These are phyloP conservation scores for Cololabis saira DNA, from an alignment of 2,113 vertebrate genomes.

Conservation along the genomic window DNA sequence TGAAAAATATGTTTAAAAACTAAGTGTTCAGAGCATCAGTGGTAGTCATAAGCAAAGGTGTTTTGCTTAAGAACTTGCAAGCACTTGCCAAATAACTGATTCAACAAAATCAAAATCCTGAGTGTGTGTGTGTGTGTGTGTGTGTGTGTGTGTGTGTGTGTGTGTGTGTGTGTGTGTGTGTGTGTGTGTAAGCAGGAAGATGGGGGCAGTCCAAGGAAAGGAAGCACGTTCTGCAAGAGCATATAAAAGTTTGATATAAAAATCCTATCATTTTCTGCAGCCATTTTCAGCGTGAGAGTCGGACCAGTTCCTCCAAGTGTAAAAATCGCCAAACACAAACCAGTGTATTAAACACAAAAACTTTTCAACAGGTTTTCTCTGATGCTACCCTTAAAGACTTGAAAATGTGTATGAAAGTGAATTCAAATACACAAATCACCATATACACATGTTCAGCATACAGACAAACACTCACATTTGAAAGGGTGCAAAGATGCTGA, in stretches of 20 bases:
- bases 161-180: constrained; percentile 23
- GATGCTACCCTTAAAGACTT: constrained; percentile 39
- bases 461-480: constrained; percentile 5
- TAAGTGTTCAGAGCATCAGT: no score
- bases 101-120: no score
- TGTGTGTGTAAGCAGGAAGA: constrained; percentile 46
- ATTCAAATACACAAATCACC: constrained; percentile 27
- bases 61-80: no score
- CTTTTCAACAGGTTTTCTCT: constrained; percentile 52
- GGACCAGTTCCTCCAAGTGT: constrained; percentile 43
- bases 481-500: constrained; percentile 23
- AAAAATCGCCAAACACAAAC: constrained; percentile 25
- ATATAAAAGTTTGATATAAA: constrained; percentile 69
- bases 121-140: no score
- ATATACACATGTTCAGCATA: neutral
- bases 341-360: constrained; percentile 44
- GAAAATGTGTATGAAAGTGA: constrained; percentile 25
- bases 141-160: constrained; percentile 25
- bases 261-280: constrained; percentile 58
- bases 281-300: constrained; percentile 22
- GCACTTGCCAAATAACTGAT: no score
- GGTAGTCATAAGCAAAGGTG: no score
- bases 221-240: constrained; percentile 64
- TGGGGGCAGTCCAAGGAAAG: constrained; percentile 47
- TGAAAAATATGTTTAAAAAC: no score